phyloP scores from a whole-genome alignment of 2,113 vertebrate species.

The Arothron firmamentum region DNA sequence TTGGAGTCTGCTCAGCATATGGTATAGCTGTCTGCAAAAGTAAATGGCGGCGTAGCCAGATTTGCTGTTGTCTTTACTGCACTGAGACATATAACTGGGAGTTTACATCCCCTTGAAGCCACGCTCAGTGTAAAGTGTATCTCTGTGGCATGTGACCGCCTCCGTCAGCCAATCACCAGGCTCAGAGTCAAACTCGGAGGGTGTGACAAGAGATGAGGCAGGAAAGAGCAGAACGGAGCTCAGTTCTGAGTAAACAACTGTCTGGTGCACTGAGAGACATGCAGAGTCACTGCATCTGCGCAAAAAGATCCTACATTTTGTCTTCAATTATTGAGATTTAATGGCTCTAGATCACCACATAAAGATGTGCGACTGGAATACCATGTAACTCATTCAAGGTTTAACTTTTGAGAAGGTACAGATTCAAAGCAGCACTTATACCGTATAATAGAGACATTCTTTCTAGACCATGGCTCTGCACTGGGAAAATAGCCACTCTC shows the following conservation, averaged over 20 bases:
- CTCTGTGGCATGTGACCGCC: constrained; percentile 69
- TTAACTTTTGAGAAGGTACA: background rate
- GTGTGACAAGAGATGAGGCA: constrained; percentile 38
- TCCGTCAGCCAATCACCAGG: constrained; percentile 55
- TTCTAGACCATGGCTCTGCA: background rate
- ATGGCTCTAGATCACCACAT: background rate
- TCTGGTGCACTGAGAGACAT: background rate
- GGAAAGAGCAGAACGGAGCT: constrained; percentile 20
- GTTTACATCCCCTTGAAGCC: constrained; percentile 14
- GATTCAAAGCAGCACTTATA: no score
- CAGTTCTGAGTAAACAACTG: constrained; percentile 5
- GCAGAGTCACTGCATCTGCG: no score
- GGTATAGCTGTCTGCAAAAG: constrained; percentile 11
- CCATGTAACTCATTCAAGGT: background rate
- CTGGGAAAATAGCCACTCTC: background rate
- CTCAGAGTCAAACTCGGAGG: constrained; percentile 31
- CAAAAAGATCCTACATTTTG: no score
- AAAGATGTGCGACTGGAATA: background rate
- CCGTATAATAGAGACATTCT: no score
- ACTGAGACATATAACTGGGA: constrained; percentile 31
- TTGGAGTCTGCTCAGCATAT: constrained; percentile 14
- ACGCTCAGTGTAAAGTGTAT: constrained; percentile 42
- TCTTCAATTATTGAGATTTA: background rate
- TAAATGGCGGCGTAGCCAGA: constrained; percentile 1
- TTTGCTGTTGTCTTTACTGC: constrained; percentile 9